Percentiles rank a stretch among this genome's conserved stretches.
These are phyloP conservation scores for Onychomys leucogaster DNA, from an alignment of 2,797 vertebrate species.

Conservation along the genomic window DNA sequence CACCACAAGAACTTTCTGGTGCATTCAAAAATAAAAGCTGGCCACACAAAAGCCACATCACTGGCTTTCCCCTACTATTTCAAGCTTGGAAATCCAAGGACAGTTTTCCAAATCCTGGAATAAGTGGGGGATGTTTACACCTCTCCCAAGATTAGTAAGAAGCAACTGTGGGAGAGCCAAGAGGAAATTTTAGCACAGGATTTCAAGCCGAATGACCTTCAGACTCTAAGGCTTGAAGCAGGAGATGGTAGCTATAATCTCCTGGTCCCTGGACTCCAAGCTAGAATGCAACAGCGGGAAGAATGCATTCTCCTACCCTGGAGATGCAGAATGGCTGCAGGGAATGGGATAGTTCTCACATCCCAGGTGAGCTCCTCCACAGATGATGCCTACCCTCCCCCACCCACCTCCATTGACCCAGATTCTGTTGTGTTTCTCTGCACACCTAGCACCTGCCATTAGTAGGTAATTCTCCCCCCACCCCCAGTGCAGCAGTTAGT, in stretches of 20 bases:
- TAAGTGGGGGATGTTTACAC: background rate
- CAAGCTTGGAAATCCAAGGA: background rate
- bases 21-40: constrained; percentile 2
- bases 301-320: fast-evolving
- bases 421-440: background rate
- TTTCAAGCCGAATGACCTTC: background rate
- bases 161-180: background rate
- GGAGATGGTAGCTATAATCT: background rate
- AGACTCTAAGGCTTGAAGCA: background rate
- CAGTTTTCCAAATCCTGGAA: background rate
- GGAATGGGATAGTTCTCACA: background rate
- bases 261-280: fast-evolving
- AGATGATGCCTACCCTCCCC: background rate
- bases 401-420: background rate
- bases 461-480: background rate
- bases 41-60: background rate
- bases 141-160: background rate
- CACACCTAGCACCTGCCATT: background rate
- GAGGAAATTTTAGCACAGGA: background rate
- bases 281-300: background rate
- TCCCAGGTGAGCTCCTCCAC: background rate
- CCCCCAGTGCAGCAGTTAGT: background rate
- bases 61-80: background rate
- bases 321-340: background rate
- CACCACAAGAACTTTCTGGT: background rate